phyloP scores from a whole-genome alignment of 2,113 vertebrate genomes.

The Burhinus bistriatus region DNA sequence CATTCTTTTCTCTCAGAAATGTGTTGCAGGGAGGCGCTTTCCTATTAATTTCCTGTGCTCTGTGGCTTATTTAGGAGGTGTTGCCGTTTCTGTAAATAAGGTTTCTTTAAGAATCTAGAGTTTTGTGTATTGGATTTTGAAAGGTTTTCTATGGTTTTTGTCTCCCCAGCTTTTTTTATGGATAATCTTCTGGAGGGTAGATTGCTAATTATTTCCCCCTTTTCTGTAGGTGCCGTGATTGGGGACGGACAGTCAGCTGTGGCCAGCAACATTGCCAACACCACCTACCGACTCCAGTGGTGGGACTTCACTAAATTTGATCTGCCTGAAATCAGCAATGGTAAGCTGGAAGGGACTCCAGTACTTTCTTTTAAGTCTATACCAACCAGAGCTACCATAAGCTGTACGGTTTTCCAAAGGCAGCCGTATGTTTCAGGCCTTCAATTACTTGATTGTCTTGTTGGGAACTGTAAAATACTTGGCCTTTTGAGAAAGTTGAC shows the following conservation, averaged over 20 bases:
- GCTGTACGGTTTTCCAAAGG: neutral
- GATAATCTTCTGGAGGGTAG: neutral
- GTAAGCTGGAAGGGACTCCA: conserved; percentile 69
- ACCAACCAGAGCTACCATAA: neutral
- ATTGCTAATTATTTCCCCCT: neutral
- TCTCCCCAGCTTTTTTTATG: neutral
- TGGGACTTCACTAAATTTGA: conserved; percentile 99
- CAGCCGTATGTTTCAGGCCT: neutral
- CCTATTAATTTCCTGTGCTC: conserved; percentile 20
- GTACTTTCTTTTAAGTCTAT: neutral
- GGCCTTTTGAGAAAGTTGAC: neutral
- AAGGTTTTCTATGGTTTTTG: neutral
- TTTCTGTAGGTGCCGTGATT: conserved; percentile 88
- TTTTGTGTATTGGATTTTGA: neutral
- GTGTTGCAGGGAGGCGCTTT: neutral
- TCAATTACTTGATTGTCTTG: neutral
- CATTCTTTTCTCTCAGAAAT: conserved; percentile 2
- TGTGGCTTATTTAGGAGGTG: neutral
- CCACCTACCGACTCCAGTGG: conserved; percentile 97
- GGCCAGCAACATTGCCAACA: conserved; percentile 98
- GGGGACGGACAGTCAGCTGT: conserved; percentile 98
- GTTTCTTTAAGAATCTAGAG: neutral
- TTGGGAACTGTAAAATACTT: neutral
- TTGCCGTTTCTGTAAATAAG: conserved; percentile 6
- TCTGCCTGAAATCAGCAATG: conserved; percentile 98